Percentiles rank a stretch among this genome's conserved stretches.
Evolutionary conservation across 2,888 invertebrate species (phyloP).

Genomic region (Agrilus cyanescens): DNA sequence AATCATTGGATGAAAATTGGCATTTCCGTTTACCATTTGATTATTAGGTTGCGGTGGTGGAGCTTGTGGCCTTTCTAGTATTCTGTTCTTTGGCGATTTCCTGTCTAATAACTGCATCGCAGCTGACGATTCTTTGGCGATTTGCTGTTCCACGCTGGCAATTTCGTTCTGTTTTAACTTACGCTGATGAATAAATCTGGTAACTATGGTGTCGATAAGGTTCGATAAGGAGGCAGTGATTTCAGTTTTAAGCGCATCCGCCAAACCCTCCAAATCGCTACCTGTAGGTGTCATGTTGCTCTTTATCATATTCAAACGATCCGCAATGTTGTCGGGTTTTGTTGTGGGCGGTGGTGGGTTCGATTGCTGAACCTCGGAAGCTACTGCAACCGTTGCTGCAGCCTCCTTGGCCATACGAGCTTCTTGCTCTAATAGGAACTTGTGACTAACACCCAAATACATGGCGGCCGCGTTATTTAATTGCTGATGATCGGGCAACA

Average conservation of each 20-base stretch:
- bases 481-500: conserved; percentile 35
- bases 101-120: conserved; percentile 72
- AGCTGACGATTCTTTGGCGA: conserved; percentile 73
- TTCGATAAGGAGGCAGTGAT: conserved; percentile 73
- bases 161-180: conserved; percentile 69
- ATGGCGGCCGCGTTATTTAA: conserved; percentile 46
- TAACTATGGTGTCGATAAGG: conserved; percentile 78
- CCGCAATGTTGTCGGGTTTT: conserved; percentile 59
- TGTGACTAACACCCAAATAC: conserved; percentile 68
- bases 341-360: conserved; percentile 29
- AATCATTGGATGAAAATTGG: conserved; percentile 43
- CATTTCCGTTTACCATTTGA: conserved; percentile 37
- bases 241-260: conserved; percentile 85
- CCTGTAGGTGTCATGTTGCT: conserved; percentile 59
- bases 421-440: conserved; percentile 69
- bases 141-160: conserved; percentile 69
- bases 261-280: conserved; percentile 75
- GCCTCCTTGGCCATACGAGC: conserved; percentile 58
- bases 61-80: conserved; percentile 46
- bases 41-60: conserved; percentile 37
- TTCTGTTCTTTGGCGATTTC: conserved; percentile 72
- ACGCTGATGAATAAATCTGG: conserved; percentile 72
- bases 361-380: conserved; percentile 27
- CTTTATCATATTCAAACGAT: conserved; percentile 65
- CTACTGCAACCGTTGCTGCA: conserved; percentile 39